Evolutionary conservation across 2,797 vertebrate species (phyloP).

Genomic region (Rallus crepitans): DNA sequence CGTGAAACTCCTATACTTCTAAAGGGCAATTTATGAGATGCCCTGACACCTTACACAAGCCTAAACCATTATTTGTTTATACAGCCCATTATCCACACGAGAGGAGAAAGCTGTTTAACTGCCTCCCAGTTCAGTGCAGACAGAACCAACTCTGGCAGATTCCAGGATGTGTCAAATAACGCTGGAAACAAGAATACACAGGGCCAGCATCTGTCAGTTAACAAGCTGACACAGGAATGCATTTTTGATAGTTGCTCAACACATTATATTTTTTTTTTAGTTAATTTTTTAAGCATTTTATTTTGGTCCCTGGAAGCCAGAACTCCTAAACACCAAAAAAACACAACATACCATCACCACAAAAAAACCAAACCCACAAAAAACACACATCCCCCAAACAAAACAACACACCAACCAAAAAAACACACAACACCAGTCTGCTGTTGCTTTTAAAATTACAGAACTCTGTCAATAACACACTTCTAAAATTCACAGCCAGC

Average conservation of each 20-base stretch:
- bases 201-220: not conserved
- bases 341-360: not conserved
- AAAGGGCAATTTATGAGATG: not conserved
- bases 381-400: too few relatives aligned
- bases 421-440: not conserved
- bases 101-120: not conserved
- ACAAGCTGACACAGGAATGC: not conserved
- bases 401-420: too few relatives aligned
- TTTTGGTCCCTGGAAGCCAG: not conserved
- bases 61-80: not conserved
- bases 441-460: not conserved
- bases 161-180: not conserved
- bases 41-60: not conserved
- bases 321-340: not conserved
- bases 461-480: not conserved
- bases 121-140: not conserved
- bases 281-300: not conserved
- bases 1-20: not conserved
- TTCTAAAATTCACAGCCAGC: not conserved
- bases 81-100: not conserved
- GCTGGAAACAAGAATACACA: not conserved
- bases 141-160: not conserved
- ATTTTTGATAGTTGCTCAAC: not conserved
- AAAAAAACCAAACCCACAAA: too few relatives aligned
- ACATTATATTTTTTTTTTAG: not conserved